Conservation (phyloP, 2,797 vertebrate species). For the Rhinichthys osculus region DNA sequence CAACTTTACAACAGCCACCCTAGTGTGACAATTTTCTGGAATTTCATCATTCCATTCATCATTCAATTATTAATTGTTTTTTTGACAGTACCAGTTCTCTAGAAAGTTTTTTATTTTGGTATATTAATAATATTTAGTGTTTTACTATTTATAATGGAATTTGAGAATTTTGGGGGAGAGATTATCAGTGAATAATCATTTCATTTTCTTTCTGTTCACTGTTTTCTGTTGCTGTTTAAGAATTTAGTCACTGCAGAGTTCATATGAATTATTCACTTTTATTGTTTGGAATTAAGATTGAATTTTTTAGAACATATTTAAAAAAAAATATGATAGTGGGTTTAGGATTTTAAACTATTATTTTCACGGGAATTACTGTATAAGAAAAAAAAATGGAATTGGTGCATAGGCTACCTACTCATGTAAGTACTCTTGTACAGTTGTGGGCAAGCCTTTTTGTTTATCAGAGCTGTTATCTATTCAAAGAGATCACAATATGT, state of each 20-base stretch:
- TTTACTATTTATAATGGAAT: background rate
- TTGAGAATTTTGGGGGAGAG: no score
- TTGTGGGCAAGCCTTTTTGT: background rate
- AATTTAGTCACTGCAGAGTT: background rate
- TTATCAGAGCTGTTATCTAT: background rate
- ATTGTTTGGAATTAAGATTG: background rate
- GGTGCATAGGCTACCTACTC: background rate
- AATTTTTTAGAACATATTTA: background rate
- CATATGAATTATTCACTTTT: background rate
- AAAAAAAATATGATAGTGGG: background rate
- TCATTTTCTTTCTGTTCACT: no score
- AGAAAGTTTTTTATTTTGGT: background rate
- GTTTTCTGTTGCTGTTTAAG: background rate
- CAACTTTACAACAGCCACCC: no score
- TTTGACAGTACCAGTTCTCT: background rate
- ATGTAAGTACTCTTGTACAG: background rate
- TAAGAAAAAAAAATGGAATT: background rate
- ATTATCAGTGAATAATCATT: no score
- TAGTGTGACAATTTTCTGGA: background rate
- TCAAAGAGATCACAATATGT: background rate
- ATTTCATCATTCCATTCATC: background rate
- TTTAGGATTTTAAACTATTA: background rate
- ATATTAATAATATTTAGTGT: background rate
- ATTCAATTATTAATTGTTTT: no score
- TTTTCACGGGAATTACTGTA: background rate